Evolutionary conservation across 1,140 invertebrate genomes (phyloP).

Genomic region (Drosophila kurseongensis): DNA sequence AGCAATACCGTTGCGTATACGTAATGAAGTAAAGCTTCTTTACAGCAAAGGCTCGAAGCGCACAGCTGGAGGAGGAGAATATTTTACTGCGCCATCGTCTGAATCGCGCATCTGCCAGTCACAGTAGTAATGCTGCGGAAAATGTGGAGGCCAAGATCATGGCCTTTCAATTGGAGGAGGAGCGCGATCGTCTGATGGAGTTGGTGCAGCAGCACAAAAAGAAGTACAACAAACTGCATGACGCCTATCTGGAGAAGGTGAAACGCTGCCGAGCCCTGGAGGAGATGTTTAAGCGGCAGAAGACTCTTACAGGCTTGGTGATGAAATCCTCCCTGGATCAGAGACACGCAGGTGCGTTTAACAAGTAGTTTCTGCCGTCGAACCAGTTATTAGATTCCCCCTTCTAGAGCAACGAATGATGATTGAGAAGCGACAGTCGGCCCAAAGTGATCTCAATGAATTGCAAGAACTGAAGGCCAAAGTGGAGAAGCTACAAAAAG

Average conservation of each 20-base stretch:
- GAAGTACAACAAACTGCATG: conserved; percentile 78
- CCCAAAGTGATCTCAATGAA: conserved; percentile 37
- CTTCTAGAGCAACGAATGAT: conserved; percentile 53
- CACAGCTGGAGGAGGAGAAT: conserved; percentile 73
- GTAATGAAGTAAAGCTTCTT: not conserved
- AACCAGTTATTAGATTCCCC: not conserved
- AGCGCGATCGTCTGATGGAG: conserved; percentile 64
- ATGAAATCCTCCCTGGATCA: conserved; percentile 78
- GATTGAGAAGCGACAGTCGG: conserved; percentile 56
- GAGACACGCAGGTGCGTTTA: conserved; percentile 39
- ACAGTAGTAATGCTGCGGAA: conserved; percentile 47
- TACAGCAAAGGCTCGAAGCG: conserved; percentile 62
- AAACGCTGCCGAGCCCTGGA: conserved; percentile 74
- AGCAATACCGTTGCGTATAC: conserved; percentile 18
- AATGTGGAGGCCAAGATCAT: conserved; percentile 73
- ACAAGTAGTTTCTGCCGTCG: fast-evolving
- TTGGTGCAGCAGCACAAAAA: conserved; percentile 70
- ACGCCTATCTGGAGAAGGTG: conserved; percentile 75
- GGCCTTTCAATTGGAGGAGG: conserved; percentile 67
- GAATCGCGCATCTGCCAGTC: conserved; percentile 39
- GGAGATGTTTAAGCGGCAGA: conserved; percentile 74
- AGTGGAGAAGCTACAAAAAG: conserved; percentile 63
- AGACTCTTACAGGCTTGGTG: conserved; percentile 72
- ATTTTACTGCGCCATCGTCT: conserved; percentile 63
- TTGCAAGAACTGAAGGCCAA: conserved; percentile 55